Conservation (phyloP, 1,140 invertebrate species). For the Whitmania pigra region DNA sequence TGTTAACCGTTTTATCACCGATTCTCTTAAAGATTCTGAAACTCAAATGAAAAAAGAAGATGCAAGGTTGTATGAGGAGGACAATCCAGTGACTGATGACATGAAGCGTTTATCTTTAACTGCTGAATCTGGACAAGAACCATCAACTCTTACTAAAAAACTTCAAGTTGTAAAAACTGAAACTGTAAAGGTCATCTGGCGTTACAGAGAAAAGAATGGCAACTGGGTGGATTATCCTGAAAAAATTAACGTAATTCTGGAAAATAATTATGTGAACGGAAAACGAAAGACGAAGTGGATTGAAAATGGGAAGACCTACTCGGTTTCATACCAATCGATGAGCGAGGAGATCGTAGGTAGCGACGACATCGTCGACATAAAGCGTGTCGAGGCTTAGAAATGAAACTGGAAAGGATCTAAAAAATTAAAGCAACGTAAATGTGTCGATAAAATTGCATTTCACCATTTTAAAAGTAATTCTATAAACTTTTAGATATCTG, state of each 20-base stretch:
- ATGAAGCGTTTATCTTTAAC: too few relatives aligned
- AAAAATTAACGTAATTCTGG: conserved; percentile 5
- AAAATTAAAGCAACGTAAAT: background rate
- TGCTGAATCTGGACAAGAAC: too few relatives aligned
- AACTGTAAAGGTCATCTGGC: too few relatives aligned
- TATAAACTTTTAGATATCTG: too few relatives aligned
- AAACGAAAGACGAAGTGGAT: background rate
- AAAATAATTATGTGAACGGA: background rate
- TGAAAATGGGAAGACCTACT: background rate
- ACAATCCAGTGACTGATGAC: too few relatives aligned
- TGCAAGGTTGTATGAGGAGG: too few relatives aligned
- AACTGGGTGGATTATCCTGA: background rate
- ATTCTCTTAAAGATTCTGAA: too few relatives aligned
- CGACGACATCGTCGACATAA: background rate
- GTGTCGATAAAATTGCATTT: background rate
- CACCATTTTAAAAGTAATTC: background rate
- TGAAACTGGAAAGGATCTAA: background rate
- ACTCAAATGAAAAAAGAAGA: too few relatives aligned
- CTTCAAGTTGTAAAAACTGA: too few relatives aligned
- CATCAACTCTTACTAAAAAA: too few relatives aligned
- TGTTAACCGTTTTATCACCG: too few relatives aligned
- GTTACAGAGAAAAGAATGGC: background rate
- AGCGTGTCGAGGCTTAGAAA: background rate
- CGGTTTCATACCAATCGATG: background rate
- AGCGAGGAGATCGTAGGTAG: background rate